Percentiles rank a stretch among this genome's conserved stretches.
Conservation (phyloP, 2,888 invertebrate genomes). For the Trichacis sp. region DNA sequence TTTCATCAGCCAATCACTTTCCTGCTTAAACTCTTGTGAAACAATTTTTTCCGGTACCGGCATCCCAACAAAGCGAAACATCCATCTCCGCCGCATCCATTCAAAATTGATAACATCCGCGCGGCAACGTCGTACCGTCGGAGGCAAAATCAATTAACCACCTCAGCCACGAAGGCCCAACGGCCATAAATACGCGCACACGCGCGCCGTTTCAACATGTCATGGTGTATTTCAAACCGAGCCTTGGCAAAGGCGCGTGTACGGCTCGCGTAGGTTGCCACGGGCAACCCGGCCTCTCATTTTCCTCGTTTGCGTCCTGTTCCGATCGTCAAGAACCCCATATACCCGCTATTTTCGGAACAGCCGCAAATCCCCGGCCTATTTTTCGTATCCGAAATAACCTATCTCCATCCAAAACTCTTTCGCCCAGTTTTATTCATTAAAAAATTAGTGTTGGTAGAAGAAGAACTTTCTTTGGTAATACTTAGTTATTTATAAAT, state of each 20-base stretch:
- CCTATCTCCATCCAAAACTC: no score
- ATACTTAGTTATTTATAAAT: no score
- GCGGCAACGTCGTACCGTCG: slow-evolving; percentile 16
- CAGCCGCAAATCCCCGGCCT: no score
- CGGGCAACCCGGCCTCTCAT: slow-evolving; percentile 57
- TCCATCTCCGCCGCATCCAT: not conserved
- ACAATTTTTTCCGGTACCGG: no score
- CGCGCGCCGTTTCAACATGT: slow-evolving; percentile 6
- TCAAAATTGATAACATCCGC: not conserved
- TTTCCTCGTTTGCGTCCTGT: slow-evolving; percentile 5
- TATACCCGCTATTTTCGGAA: not conserved
- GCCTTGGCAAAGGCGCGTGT: slow-evolving; percentile 42
- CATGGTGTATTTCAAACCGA: slow-evolving; percentile 39
- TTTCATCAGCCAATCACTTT: no score
- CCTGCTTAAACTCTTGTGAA: no score
- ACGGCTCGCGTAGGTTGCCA: slow-evolving; percentile 61
- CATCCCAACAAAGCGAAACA: no score
- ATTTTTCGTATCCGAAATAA: no score
- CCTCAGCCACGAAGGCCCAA: slow-evolving; percentile 36
- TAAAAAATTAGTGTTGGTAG: no score
- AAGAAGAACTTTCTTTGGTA: no score
- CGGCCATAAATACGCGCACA: slow-evolving; percentile 28
- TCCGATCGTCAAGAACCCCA: not conserved
- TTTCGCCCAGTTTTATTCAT: no score
- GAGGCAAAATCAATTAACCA: slow-evolving; percentile 63